Conservation (phyloP, 1,140 invertebrate genomes). For the Cydia fagiglandana region DNA sequence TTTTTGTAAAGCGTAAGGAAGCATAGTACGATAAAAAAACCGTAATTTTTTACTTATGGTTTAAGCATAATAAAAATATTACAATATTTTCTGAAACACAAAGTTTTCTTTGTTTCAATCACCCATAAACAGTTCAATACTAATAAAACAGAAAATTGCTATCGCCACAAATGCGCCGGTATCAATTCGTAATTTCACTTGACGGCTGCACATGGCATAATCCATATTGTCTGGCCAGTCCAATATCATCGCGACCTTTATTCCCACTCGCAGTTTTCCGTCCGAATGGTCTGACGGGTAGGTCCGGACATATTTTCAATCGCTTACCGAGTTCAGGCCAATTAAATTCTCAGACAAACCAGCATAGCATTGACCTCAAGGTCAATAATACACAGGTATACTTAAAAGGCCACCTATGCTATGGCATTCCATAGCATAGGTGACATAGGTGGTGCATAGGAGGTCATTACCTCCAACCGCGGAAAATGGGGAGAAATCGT, state of each 20-base stretch:
- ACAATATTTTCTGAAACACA: neutral
- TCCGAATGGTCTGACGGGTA: conserved; percentile 32
- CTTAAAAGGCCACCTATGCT: too few species aligned
- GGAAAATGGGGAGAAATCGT: too few species aligned
- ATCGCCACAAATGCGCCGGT: conserved; percentile 7
- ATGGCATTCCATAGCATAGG: too few species aligned
- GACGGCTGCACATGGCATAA: conserved; percentile 27
- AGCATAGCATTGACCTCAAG: neutral
- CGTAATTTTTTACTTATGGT: too few species aligned
- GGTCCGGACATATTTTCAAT: neutral
- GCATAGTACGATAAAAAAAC: too few species aligned
- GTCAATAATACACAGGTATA: too few species aligned
- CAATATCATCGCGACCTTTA: conserved; percentile 27
- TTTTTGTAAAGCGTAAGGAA: too few species aligned
- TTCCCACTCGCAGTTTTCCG: conserved; percentile 34
- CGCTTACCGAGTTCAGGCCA: neutral
- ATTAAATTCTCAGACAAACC: neutral
- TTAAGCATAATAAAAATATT: too few species aligned
- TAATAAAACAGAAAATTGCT: conserved; percentile 1
- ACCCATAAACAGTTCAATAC: neutral
- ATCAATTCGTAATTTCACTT: conserved; percentile 14
- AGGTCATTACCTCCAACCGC: too few species aligned
- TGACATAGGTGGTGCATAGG: too few species aligned
- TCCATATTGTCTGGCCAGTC: conserved; percentile 22
- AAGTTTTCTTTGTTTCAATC: neutral